A percentile compares a stretch with the other conserved stretches of the same genome.
phyloP scores from a whole-genome alignment of 2,888 invertebrate genomes.

The Parascotia fuliginaria region DNA sequence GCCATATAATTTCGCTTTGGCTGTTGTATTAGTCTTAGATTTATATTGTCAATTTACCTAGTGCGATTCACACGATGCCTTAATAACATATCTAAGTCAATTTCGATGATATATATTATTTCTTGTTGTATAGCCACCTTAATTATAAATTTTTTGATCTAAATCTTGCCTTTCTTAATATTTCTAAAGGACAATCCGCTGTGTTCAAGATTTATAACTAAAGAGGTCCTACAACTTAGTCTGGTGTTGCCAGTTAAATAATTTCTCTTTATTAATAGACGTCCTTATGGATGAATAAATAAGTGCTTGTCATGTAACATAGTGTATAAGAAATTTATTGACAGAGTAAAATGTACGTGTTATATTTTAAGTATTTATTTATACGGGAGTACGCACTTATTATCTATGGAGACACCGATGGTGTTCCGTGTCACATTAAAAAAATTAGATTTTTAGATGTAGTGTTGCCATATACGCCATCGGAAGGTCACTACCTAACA shows the following conservation, averaged over 20 bases:
- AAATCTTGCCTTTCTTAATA: conserved; percentile 54
- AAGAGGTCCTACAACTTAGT: conserved; percentile 49
- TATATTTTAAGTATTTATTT: conserved; percentile 81
- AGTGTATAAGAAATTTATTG: conserved; percentile 74
- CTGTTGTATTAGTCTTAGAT: conserved; percentile 82
- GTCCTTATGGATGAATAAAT: conserved; percentile 55
- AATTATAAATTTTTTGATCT: conserved; percentile 56
- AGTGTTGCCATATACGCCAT: conserved; percentile 68
- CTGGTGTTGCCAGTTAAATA: conserved; percentile 62
- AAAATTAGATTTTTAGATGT: conserved; percentile 58
- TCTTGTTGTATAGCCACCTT: conserved; percentile 63
- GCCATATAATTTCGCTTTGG: conserved; percentile 82
- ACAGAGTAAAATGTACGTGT: conserved; percentile 74
- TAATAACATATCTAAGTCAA: conserved; percentile 86
- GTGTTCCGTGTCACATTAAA: conserved; percentile 57
- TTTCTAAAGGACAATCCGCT: conserved; percentile 47
- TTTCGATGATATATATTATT: conserved; percentile 73
- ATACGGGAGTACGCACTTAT: conserved; percentile 69
- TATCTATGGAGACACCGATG: conserved; percentile 55
- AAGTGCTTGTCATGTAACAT: conserved; percentile 81
- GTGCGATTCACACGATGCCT: conserved; percentile 86
- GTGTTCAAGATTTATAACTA: conserved; percentile 54
- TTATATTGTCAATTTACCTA: conserved; percentile 76
- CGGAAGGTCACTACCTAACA: conserved; percentile 73
- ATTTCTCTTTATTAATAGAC: conserved; percentile 51